Evolutionary conservation across 2,888 invertebrate genomes (phyloP), one percentile per base, ranked within the genome.

Genomic region (Agonopterix heracliana): DNA sequence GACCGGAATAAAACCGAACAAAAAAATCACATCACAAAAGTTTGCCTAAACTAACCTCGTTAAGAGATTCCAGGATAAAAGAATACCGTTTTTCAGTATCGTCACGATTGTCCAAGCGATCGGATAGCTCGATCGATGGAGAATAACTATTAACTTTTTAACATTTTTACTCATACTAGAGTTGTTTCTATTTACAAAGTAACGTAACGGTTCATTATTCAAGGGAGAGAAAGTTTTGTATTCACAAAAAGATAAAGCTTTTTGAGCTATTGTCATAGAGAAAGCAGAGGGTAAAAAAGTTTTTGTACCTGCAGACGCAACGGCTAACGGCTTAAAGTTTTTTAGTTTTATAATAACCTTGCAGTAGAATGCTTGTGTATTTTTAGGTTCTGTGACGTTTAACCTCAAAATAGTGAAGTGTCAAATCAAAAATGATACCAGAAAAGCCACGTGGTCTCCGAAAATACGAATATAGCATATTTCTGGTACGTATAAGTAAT

Each of bases 31-130:
- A 80, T 84, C 81, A 87, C 86, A 84, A 86, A 85, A 85, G 85
- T 88, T 87, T 84, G 87, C 83, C 85, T 88, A 87, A 85, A 82
- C 88, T 87, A 85, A 86, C 82, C 82, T 88, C 84, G 85, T 88
- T 88, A 86, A 78, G 74, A 87, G 86, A 88, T 88, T 81, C 81
- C 80, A 83, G 85, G 85, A 85, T 86, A 86, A 87, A 85, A 75
- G 82, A 85, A 82, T 83, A 83, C 81, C 79, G 83, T 84, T 86
- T 86, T 86, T 88, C 84, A 88, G 88, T 88, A 85, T 80, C 78
- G 77, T 82, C 79, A 84, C 80, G 87, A 81, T 81, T 80, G 85
- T 78, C 84, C 78, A 69, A 74, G 72, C 72, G 84, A 78, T 82
- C 85, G 87, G 87, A 84, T 83, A 85, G 81, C 78, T 81, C 74